Evolutionary conservation across 2,113 vertebrate species (phyloP).

Genomic region (Myotis yumanensis): DNA sequence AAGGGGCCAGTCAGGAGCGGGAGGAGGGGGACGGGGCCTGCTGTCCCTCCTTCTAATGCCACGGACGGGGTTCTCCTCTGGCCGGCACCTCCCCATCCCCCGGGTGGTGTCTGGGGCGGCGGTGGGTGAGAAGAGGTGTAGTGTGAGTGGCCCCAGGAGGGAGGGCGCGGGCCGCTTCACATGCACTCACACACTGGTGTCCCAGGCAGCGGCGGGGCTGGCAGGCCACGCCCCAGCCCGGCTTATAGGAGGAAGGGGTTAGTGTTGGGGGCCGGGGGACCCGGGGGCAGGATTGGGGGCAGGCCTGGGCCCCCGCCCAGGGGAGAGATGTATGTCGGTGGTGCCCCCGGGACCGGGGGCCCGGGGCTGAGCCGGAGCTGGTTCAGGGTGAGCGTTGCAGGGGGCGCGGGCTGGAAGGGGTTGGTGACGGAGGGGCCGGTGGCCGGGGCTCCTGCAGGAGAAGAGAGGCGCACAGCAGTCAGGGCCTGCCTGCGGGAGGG

Average conservation of each 20-base stretch:
- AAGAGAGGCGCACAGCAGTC: constrained; percentile 39
- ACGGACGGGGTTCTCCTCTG: constrained; percentile 57
- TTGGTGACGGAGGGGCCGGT: constrained; percentile 76
- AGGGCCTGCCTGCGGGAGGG: constrained; percentile 55
- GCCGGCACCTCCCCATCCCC: constrained; percentile 21
- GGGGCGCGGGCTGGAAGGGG: constrained; percentile 82
- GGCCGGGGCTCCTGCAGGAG: constrained; percentile 47
- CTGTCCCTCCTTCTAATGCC: constrained; percentile 70
- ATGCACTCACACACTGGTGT: constrained; percentile 77
- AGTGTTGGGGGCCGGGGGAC: constrained; percentile 83
- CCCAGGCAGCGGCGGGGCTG: background rate
- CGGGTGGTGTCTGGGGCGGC: constrained; percentile 23
- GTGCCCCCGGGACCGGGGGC: constrained; percentile 82
- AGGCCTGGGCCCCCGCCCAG: constrained; percentile 83
- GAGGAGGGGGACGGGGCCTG: background rate
- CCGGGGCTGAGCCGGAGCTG: constrained; percentile 92
- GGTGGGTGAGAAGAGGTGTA: constrained; percentile 51
- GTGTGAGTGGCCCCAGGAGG: constrained; percentile 69
- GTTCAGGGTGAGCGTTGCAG: constrained; percentile 88
- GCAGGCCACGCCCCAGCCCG: background rate
- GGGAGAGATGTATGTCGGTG: constrained; percentile 77
- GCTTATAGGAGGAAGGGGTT: constrained; percentile 89
- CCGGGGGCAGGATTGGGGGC: constrained; percentile 87
- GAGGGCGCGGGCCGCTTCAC: constrained; percentile 54
- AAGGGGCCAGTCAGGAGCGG: background rate